phyloP scores from a whole-genome alignment of 2,888 invertebrate genomes.

The Lacanobia oleracea region DNA sequence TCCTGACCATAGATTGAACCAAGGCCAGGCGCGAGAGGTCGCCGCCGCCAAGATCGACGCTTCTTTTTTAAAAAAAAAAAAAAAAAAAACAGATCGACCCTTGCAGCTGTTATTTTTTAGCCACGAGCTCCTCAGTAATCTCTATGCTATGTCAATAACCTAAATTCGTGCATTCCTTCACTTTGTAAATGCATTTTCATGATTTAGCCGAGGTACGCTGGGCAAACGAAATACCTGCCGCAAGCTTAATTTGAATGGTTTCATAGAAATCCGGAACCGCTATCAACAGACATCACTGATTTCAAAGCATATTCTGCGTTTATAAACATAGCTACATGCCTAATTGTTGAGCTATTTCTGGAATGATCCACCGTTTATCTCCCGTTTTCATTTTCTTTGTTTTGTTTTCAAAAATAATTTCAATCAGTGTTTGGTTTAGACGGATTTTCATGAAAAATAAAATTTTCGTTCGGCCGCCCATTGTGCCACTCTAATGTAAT shows the following conservation, averaged over 20 bases:
- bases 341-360: not conserved
- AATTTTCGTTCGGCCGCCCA: no score
- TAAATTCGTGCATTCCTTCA: not conserved
- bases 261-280: not conserved
- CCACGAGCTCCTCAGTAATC: no score
- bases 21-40: no score
- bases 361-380: not conserved
- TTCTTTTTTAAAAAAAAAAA: no score
- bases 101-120: no score
- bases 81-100: no score
- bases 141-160: not conserved
- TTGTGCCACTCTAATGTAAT: no score
- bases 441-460: no score
- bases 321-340: not conserved
- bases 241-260: conserved; percentile 6
- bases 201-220: not conserved
- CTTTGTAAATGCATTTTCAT: not conserved
- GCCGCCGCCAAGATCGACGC: no score
- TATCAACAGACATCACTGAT: not conserved
- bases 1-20: no score
- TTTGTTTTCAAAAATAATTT: not conserved
- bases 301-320: conserved; percentile 2
- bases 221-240: not conserved
- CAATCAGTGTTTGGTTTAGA: not conserved
- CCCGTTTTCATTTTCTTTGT: not conserved